phyloP scores from a whole-genome alignment of 2,888 invertebrate genomes.

The Noctua janthina region DNA sequence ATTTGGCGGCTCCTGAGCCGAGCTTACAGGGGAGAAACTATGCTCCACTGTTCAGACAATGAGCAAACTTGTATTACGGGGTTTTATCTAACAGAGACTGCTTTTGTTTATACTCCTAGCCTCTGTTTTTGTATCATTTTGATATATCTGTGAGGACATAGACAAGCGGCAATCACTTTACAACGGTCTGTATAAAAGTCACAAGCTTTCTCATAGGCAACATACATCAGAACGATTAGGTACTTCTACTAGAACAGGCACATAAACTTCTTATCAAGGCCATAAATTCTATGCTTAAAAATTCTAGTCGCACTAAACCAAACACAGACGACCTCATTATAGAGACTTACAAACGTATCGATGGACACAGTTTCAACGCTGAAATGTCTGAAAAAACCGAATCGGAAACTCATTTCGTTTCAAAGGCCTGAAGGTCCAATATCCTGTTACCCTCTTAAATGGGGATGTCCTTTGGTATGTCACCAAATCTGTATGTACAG shows the following conservation, averaged over 20 bases:
- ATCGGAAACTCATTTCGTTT: constrained; percentile 64
- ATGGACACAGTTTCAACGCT: constrained; percentile 13
- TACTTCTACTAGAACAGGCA: neutral
- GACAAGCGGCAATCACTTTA: neutral
- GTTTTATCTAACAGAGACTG: constrained; percentile 8
- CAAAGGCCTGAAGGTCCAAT: constrained; percentile 61
- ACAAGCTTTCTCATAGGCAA: neutral
- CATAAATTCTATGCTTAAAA: constrained; percentile 1
- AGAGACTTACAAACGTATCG: constrained; percentile 16
- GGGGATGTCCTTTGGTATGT: constrained; percentile 40
- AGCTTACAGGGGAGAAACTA: constrained; percentile 30
- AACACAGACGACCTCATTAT: constrained; percentile 24
- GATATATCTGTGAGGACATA: neutral
- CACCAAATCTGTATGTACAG: neutral
- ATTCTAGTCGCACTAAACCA: constrained; percentile 27
- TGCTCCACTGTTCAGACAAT: neutral
- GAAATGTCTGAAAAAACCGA: constrained; percentile 40
- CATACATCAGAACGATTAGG: neutral
- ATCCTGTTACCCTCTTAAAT: constrained; percentile 66
- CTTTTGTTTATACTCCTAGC: neutral
- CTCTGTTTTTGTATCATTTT: neutral
- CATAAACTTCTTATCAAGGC: constrained; percentile 11
- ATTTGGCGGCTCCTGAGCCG: constrained; percentile 18
- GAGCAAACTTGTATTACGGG: constrained; percentile 17
- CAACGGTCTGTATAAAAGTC: neutral